phyloP scores from a whole-genome alignment of 2,797 vertebrate species.

The Hirundo rustica region DNA sequence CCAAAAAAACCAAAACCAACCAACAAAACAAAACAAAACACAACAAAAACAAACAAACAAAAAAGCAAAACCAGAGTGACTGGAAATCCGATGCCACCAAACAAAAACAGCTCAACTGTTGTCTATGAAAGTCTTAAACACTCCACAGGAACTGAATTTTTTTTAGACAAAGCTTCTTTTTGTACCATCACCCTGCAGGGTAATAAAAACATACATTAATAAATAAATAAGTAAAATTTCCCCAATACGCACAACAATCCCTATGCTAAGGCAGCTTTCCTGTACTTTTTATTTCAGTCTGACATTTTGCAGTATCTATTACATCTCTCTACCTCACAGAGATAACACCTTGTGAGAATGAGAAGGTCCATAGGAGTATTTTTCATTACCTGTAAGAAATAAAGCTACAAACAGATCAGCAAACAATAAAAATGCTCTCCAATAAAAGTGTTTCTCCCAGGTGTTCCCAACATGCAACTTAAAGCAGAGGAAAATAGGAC shows the following conservation, averaged over 20 bases:
- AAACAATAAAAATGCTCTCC: background rate
- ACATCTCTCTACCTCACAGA: background rate
- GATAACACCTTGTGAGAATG: background rate
- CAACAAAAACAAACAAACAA: background rate
- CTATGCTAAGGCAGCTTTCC: background rate
- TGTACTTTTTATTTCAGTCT: background rate
- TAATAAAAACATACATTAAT: background rate
- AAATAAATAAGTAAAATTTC: background rate
- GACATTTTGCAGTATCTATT: background rate
- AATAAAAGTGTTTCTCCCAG: background rate
- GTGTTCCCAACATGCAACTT: background rate
- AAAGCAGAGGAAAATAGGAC: background rate
- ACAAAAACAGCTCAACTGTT: background rate
- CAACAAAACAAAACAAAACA: background rate
- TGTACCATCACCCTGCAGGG: background rate
- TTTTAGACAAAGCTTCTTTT: background rate
- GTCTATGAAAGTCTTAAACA: background rate
- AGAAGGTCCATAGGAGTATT: background rate
- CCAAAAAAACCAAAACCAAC: background rate
- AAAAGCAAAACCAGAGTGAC: fast-evolving
- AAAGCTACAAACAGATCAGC: background rate
- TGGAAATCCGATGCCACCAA: background rate
- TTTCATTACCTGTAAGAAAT: background rate
- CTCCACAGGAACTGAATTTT: background rate
- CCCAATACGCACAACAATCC: background rate